phyloP scores from a whole-genome alignment of 1,140 invertebrate genomes.

The Saccostrea cuccullata region DNA sequence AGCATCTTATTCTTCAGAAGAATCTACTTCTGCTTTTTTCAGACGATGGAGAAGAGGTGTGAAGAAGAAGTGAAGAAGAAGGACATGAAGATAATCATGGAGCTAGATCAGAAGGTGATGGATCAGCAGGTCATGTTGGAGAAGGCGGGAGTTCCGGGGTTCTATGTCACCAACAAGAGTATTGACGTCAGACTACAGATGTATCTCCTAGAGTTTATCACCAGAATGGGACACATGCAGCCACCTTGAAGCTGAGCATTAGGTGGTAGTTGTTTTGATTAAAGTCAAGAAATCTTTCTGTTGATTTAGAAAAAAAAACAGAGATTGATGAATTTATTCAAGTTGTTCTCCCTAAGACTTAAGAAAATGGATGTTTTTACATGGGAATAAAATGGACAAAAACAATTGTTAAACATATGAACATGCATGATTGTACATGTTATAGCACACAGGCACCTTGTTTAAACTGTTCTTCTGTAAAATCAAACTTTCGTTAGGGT shows the following conservation, averaged over 20 bases:
- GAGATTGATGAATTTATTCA: neutral
- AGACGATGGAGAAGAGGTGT: conserved; percentile 75
- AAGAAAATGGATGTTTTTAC: too few relatives aligned
- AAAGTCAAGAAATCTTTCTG: neutral
- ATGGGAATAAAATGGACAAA: too few relatives aligned
- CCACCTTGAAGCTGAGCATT: conserved; percentile 51
- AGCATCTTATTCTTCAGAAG: neutral
- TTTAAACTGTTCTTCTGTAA: too few relatives aligned
- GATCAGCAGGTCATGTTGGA: conserved; percentile 94
- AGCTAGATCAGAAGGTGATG: conserved; percentile 93
- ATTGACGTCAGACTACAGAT: conserved; percentile 94
- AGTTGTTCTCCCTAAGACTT: too few relatives aligned
- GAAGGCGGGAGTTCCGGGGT: conserved; percentile 94
- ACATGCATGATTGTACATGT: too few relatives aligned
- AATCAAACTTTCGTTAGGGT: too few relatives aligned
- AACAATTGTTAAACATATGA: too few relatives aligned
- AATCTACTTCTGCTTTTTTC: neutral
- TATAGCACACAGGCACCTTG: too few relatives aligned
- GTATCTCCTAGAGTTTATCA: conserved; percentile 91
- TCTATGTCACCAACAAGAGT: conserved; percentile 93
- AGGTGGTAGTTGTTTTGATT: neutral
- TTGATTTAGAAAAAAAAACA: neutral
- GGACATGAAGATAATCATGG: conserved; percentile 91
- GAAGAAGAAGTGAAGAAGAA: conserved; percentile 83
- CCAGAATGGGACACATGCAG: conserved; percentile 66